Conservation (phyloP, 2,113 vertebrate genomes). For the Boulengeromyrus knoepffleri region DNA sequence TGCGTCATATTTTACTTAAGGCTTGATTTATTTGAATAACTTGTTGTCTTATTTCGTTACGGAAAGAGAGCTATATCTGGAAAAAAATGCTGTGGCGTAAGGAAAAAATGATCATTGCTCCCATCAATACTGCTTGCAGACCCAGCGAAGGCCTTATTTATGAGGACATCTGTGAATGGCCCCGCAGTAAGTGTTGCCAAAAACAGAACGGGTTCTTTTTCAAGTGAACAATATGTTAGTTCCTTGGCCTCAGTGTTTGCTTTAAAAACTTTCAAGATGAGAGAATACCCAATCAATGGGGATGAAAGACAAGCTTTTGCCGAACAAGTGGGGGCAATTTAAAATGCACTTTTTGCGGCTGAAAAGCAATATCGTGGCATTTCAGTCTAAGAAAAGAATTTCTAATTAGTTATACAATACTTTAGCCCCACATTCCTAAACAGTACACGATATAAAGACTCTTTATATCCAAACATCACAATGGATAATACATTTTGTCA, state of each 20-base stretch:
- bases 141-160: conserved; percentile 45
- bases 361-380: conserved; percentile 53
- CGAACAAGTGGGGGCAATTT: conserved; percentile 48
- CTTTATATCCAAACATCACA: conserved; percentile 51
- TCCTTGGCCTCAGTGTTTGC: conserved; percentile 46
- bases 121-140: neutral
- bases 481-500: conserved; percentile 58
- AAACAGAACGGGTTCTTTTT: conserved; percentile 45
- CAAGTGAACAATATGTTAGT: conserved; percentile 55
- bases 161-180: conserved; percentile 59
- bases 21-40: neutral
- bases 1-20: neutral
- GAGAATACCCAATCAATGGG: conserved; percentile 38
- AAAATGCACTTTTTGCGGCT: conserved; percentile 49
- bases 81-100: neutral
- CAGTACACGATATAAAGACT: conserved; percentile 52
- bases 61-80: neutral
- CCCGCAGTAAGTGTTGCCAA: conserved; percentile 57
- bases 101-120: neutral
- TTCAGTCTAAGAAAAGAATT: conserved; percentile 49
- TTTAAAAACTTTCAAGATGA: conserved; percentile 43
- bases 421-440: conserved; percentile 35
- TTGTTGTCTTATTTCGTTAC: neutral
- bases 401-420: conserved; percentile 42
- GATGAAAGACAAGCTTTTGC: conserved; percentile 33